phyloP scores from a whole-genome alignment of 2,888 invertebrate species.

The Taenaris catops region DNA sequence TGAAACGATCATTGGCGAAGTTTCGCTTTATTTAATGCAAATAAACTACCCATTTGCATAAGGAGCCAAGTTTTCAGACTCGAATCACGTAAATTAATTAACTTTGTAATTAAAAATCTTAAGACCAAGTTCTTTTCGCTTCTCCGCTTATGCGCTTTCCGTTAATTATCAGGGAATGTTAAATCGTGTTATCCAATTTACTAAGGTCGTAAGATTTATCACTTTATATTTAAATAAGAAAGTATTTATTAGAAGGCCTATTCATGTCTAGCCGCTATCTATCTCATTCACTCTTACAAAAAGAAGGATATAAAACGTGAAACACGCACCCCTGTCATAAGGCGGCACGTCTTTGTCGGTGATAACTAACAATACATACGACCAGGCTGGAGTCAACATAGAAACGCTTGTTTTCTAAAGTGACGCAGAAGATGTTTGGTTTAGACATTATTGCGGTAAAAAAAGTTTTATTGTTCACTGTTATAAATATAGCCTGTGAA shows the following conservation, averaged over 20 bases:
- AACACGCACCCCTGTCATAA: too few species aligned
- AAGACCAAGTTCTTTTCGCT: slow-evolving; percentile 47
- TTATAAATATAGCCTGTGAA: too few species aligned
- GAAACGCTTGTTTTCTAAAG: too few species aligned
- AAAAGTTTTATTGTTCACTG: too few species aligned
- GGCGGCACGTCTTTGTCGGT: too few species aligned
- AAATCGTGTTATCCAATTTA: slow-evolving; percentile 35
- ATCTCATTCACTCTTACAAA: too few species aligned
- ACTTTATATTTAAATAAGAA: neutral
- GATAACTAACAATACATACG: too few species aligned
- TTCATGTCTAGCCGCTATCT: too few species aligned
- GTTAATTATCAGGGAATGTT: slow-evolving; percentile 57
- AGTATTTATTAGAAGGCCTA: slow-evolving; percentile 21
- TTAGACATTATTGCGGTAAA: too few species aligned
- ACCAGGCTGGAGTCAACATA: too few species aligned
- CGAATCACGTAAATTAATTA: slow-evolving; percentile 61
- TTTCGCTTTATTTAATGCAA: slow-evolving; percentile 14
- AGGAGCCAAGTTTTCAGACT: slow-evolving; percentile 54
- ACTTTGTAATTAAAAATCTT: slow-evolving; percentile 61
- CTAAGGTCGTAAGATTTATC: slow-evolving; percentile 4
- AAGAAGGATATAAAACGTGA: too few species aligned
- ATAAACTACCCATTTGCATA: slow-evolving; percentile 54
- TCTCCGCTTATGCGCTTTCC: slow-evolving; percentile 52
- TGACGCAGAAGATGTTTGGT: too few species aligned
- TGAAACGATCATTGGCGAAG: slow-evolving; percentile 3